Conservation (phyloP, 2,113 vertebrate genomes). For the Pogona vitticeps region DNA sequence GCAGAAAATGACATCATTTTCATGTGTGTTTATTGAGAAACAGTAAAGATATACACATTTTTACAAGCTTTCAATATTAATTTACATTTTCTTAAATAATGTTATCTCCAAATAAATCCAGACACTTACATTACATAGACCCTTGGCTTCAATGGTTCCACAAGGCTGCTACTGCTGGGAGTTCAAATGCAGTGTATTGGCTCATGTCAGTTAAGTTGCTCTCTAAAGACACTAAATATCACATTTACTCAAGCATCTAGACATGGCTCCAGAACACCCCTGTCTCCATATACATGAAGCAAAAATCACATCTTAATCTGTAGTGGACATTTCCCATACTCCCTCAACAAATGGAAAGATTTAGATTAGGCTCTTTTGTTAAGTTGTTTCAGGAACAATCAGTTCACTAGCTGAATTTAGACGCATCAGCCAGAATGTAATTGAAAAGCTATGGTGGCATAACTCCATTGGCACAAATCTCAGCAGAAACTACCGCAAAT, state of each 20-base stretch:
- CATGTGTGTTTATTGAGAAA: slow-evolving; percentile 84
- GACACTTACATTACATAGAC: slow-evolving; percentile 74
- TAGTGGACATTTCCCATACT: background rate
- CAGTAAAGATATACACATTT: slow-evolving; percentile 84
- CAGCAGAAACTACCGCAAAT: no score
- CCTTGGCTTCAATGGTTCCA: slow-evolving; percentile 69
- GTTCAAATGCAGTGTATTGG: slow-evolving; percentile 74
- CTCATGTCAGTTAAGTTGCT: slow-evolving; percentile 68
- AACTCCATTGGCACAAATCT: no score
- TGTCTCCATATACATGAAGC: slow-evolving; percentile 9
- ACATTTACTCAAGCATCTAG: slow-evolving; percentile 60
- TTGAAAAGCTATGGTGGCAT: no score
- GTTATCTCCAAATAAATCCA: slow-evolving; percentile 74
- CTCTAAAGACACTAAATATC: slow-evolving; percentile 69
- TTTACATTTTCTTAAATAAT: slow-evolving; percentile 85
- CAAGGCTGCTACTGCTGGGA: slow-evolving; percentile 64
- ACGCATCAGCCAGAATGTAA: background rate
- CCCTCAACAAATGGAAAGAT: background rate
- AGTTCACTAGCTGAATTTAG: slow-evolving; percentile 33
- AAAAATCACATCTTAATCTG: slow-evolving; percentile 19
- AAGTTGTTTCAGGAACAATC: background rate
- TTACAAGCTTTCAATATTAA: slow-evolving; percentile 83
- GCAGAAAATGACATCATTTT: slow-evolving; percentile 77
- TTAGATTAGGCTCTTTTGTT: background rate
- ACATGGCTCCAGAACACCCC: slow-evolving; percentile 35